Base-by-base conservation (phyloP, 2,797 vertebrate genomes). In the Myotis pilosus region DNA sequence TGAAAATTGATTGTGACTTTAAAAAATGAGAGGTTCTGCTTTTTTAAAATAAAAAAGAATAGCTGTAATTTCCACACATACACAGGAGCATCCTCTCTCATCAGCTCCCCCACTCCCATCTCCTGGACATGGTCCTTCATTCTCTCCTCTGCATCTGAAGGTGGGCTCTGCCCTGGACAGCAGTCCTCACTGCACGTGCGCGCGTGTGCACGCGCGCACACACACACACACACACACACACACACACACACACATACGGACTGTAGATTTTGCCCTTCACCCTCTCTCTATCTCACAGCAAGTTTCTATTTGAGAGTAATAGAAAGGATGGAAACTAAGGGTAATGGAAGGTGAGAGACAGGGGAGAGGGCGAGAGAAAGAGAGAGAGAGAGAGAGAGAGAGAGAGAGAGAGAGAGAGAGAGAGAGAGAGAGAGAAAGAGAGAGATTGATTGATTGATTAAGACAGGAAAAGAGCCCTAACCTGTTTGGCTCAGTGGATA, bases 1-100 rank as follows among this genome's bases (percentile, higher is more conserved):
- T 95, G 47, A 71, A 83, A 95, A 96, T 95, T 87, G 79, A 83
- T 51, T 87, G 66, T 75, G 72, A 62, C 60, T 89, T 88, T 76
- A 55, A 94, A 95, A 92, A 87, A 78, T 44, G 68, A 90, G 66
- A 75, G 19, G 5, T 69, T 90, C 47, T 94, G 84, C 36, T 49
- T 89, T 85, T 66, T 74, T 44, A 20, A 92, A 96, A 87, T 72
- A 53, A 71, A 80, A 86, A 51, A 92, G 66, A 90, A 55, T 25
- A 47, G 30, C 41, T n/a, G 28, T 74, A 64, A n/a, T 94, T 80
- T 76, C 8, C 38, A 72, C 36, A 62, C 30, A 62, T 22, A 25
- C 5, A 44, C 13, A 57, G 9, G 33, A 23, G 36, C 12, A 51
- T 20, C 19, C 17, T 6, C 0, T 6, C 12, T 30, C 62, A 1